A percentile compares a stretch with the other conserved stretches of the same genome.
phyloP scores from a whole-genome alignment of 2,113 vertebrate species.

The Rousettus leschenaultii region DNA sequence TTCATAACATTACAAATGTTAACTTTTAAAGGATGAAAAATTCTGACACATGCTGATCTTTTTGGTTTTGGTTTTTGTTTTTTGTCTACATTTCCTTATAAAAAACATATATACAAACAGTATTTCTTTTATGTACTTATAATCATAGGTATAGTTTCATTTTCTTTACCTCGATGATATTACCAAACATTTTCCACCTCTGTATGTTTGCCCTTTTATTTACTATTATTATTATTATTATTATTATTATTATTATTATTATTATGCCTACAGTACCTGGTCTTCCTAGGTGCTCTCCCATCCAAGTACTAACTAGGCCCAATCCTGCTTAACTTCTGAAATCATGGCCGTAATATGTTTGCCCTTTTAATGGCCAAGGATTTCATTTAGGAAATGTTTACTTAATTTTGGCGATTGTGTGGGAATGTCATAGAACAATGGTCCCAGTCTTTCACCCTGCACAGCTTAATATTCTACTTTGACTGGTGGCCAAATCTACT shows the following conservation, averaged over 20 bases:
- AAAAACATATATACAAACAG: neutral
- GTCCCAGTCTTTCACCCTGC: neutral
- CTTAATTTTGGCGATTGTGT: neutral
- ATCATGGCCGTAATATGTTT: too few relatives aligned
- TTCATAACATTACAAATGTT: neutral
- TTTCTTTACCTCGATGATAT: conserved; percentile 20
- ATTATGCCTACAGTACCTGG: too few relatives aligned
- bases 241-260: too few relatives aligned
- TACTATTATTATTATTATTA: too few relatives aligned
- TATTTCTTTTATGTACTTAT: neutral
- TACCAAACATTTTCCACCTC: neutral
- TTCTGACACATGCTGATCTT: neutral
- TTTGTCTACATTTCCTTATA: neutral
- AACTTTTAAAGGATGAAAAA: neutral
- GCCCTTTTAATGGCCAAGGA: neutral
- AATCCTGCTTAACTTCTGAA: too few relatives aligned
- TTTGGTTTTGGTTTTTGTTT: too few relatives aligned
- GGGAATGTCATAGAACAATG: neutral
- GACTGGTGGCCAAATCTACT: neutral
- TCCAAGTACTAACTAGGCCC: too few relatives aligned
- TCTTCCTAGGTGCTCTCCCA: too few relatives aligned
- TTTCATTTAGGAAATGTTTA: neutral
- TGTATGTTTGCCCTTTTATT: neutral
- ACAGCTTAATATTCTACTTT: neutral
- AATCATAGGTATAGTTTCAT: neutral